Evolutionary conservation across 2,888 invertebrate species (phyloP).

Genomic region (Acronicta leporina): DNA sequence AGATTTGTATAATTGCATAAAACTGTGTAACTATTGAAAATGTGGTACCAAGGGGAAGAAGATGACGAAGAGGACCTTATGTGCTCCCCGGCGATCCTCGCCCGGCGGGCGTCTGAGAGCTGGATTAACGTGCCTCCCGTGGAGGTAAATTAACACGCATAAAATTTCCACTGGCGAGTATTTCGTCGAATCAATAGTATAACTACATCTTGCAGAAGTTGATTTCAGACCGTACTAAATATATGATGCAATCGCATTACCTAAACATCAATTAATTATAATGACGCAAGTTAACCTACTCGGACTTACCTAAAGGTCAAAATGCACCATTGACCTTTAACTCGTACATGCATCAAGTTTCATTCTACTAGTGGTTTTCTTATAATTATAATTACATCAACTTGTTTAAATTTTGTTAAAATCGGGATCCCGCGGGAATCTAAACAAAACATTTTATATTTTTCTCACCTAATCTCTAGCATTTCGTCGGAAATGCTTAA

Average conservation of each 20-base stretch:
- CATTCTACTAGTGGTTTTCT: background rate
- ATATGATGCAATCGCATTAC: slow-evolving; percentile 1
- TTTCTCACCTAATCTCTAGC: slow-evolving; percentile 3
- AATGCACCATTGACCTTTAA: no score
- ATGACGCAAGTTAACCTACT: slow-evolving; percentile 4
- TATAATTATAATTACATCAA: slow-evolving; percentile 22
- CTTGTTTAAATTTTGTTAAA: slow-evolving; percentile 17
- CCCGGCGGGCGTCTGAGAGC: slow-evolving; percentile 95
- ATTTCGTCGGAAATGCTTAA: no score
- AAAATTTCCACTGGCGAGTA: slow-evolving; percentile 25
- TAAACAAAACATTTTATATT: slow-evolving; percentile 30
- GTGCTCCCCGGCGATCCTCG: slow-evolving; percentile 96
- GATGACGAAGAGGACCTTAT: slow-evolving; percentile 96
- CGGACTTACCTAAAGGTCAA: slow-evolving; percentile 35
- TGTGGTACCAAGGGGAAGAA: slow-evolving; percentile 94
- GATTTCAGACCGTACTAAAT: slow-evolving; percentile 1
- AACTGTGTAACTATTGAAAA: slow-evolving; percentile 69
- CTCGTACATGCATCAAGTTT: background rate
- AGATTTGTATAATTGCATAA: slow-evolving; percentile 42
- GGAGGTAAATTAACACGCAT: slow-evolving; percentile 90
- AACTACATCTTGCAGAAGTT: background rate
- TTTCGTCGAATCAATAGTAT: background rate
- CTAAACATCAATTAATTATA: slow-evolving; percentile 20
- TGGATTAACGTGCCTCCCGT: slow-evolving; percentile 96
- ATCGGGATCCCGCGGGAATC: slow-evolving; percentile 21